Base-by-base conservation (phyloP, 1,140 invertebrate species). In the Caenorhabditis remanei region DNA sequence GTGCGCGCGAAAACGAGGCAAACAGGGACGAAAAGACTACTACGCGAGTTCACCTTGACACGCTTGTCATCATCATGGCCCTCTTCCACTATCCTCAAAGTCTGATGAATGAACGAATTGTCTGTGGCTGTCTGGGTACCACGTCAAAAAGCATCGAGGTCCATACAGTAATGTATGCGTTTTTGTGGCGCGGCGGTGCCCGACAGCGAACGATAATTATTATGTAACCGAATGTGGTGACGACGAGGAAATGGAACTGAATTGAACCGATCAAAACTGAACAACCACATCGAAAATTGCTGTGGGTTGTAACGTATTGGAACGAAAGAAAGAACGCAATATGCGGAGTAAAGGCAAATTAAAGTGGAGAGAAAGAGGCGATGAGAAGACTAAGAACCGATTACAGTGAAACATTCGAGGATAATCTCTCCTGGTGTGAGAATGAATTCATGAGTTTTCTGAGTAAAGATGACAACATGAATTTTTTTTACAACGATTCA, bases 1-100 rank as follows among this genome's bases (percentile, higher is more conserved):
- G 71, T 19, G 67, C 71, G 71, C 71, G 71, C 71, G 71, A 79
- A 79, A 79, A 79, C 71, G 71, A 79, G 71, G 71, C 71, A 79
- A 79, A 79, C 71, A 79, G 46, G 71, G 46, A 79, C 71, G 71
- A 4, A 79, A 79, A 48, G 71, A 79, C 71, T 79, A 79, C 71
- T 79, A 79, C 46, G 67, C 41, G 71, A 79, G 71, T 79, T 79
- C 71, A 79, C 71, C 71, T 79, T 79, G 71, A 79, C 71, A 79
- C 71, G 71, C 71, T 79, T 79, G 71, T 79, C 71, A 79, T 50
- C 71, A 79, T 79, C 71, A 79, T 79, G 14, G 40, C n/a, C 67
- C 11, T 71, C 67, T 6, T 11, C 46, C 24, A 7, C n/a, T 63
- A 11, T 79, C 71, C 71, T 79, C 71, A 79, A 46, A 79, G 50